Evolutionary conservation across 2,113 vertebrate species (phyloP).

Genomic region (Cynocephalus volans): DNA sequence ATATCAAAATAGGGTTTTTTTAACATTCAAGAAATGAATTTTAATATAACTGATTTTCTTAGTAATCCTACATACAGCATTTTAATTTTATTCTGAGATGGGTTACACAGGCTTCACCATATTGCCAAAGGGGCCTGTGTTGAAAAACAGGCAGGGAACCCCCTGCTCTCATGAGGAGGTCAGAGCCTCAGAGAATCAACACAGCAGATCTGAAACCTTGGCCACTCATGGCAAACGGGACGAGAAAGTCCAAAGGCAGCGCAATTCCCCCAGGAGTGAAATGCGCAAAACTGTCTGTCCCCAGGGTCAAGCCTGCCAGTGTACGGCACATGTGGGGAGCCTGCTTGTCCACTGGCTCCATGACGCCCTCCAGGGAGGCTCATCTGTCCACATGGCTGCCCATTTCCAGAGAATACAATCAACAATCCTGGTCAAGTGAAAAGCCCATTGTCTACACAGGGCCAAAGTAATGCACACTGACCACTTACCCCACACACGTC

Average conservation of each 20-base stretch:
- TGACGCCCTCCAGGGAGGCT: neutral
- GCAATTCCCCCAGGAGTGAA: accelerated
- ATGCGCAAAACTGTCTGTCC: accelerated
- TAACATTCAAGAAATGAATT: neutral
- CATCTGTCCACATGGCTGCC: neutral
- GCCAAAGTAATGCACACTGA: accelerated
- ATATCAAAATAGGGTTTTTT: neutral
- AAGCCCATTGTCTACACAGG: accelerated
- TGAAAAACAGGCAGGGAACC: too few relatives aligned
- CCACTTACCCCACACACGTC: accelerated
- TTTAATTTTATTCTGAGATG: neutral
- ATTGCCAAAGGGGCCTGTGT: neutral
- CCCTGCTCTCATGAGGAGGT: neutral
- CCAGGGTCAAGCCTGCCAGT: neutral
- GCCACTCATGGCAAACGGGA: neutral
- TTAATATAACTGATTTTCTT: neutral
- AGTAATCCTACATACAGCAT: neutral
- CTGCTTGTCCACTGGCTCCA: accelerated
- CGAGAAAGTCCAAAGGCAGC: accelerated
- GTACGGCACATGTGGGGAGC: accelerated
- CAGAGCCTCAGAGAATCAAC: too few relatives aligned
- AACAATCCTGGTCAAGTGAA: neutral
- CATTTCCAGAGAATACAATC: neutral
- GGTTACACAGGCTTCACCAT: too few relatives aligned
- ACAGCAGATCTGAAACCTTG: neutral